phyloP scores from a whole-genome alignment of 1,140 invertebrate genomes.

The honey bee (Apis mellifera) region DNA sequence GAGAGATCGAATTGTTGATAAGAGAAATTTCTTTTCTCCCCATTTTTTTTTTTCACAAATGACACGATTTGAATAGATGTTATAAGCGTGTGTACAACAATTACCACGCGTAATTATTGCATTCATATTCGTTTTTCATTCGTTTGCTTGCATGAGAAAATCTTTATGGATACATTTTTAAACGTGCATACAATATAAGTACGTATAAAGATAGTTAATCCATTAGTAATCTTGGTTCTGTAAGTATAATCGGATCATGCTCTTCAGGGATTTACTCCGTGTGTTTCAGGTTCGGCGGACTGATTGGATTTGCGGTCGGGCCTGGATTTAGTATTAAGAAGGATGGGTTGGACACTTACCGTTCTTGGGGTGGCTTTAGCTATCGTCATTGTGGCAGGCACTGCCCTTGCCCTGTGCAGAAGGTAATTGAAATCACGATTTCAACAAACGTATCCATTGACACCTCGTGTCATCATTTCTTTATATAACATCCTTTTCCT shows the following conservation, averaged over 20 bases:
- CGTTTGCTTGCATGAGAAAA: no score
- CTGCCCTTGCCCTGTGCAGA: slow-evolving; percentile 68
- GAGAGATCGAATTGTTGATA: not conserved
- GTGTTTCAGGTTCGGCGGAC: slow-evolving; percentile 55
- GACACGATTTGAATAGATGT: no score
- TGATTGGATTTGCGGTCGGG: slow-evolving; percentile 53
- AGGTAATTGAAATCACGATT: slow-evolving; percentile 63
- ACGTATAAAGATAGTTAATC: slow-evolving; percentile 43
- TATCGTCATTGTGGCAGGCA: slow-evolving; percentile 70
- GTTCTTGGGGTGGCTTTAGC: slow-evolving; percentile 71
- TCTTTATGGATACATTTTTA: no score
- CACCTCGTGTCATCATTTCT: not conserved
- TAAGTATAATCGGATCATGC: slow-evolving; percentile 51
- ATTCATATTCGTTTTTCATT: not conserved
- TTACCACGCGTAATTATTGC: not conserved
- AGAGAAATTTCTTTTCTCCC: not conserved
- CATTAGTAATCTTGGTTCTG: slow-evolving; percentile 46
- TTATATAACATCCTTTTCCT: no score
- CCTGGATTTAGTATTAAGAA: slow-evolving; percentile 59
- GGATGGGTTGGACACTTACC: slow-evolving; percentile 76
- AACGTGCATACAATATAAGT: not conserved
- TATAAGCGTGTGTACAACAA: no score
- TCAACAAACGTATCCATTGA: slow-evolving; percentile 5
- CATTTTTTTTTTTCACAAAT: not conserved
- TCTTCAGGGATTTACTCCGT: slow-evolving; percentile 50